Evolutionary conservation across 2,113 vertebrate species (phyloP).

Genomic region (Mus pahari): DNA sequence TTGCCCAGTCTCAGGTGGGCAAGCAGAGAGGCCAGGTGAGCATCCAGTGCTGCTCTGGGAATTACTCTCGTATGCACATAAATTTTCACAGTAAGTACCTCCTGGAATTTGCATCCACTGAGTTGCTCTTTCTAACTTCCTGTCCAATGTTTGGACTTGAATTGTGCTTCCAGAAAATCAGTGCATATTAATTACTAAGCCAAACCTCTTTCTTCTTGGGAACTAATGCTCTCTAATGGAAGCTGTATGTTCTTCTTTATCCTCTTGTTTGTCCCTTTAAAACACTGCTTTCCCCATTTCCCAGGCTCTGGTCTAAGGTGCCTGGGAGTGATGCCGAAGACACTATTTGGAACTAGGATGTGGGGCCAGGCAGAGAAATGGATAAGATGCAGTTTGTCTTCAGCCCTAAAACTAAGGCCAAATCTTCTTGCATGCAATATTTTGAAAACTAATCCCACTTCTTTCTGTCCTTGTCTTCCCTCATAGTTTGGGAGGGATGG

Average conservation of each 20-base stretch:
- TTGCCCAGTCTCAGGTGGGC: conserved; percentile 18
- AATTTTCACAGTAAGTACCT: conserved; percentile 61
- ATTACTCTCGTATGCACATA: conserved; percentile 42
- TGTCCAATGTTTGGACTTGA: conserved; percentile 67
- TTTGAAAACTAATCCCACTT: conserved; percentile 43
- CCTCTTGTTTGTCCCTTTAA: neutral
- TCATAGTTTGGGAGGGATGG: neutral
- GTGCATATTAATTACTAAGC: conserved; percentile 38
- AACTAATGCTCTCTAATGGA: conserved; percentile 12
- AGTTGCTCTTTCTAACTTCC: conserved; percentile 50
- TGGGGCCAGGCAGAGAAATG: neutral
- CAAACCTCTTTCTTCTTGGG: conserved; percentile 34
- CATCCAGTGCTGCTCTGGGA: conserved; percentile 37
- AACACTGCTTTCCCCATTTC: neutral
- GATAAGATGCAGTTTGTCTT: conserved; percentile 28
- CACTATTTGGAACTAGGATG: neutral
- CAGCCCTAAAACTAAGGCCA: conserved; percentile 47
- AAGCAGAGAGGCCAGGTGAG: neutral
- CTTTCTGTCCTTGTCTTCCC: conserved; percentile 17
- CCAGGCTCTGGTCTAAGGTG: neutral
- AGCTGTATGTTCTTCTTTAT: neutral
- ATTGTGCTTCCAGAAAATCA: conserved; percentile 67
- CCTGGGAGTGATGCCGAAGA: neutral
- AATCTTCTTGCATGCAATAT: neutral
- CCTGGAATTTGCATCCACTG: neutral